Conservation (phyloP, 1,140 invertebrate species). For the Berghia stephanieae region DNA sequence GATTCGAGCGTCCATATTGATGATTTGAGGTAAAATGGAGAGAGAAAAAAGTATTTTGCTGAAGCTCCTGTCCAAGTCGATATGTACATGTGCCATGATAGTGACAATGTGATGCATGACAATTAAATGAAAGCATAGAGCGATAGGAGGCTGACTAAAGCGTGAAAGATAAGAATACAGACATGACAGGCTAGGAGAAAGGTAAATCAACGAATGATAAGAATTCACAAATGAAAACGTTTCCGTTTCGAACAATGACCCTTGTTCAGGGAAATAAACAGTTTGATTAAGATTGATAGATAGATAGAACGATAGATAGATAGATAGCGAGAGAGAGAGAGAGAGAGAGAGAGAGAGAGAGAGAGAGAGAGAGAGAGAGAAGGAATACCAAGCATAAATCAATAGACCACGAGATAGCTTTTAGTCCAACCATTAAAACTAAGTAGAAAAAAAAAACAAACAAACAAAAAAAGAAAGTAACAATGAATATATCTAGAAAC, state of each 20-base stretch:
- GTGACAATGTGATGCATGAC: no score
- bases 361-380: conserved; percentile 28
- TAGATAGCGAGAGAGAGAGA: no score
- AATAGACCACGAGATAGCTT: not conserved
- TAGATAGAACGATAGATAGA: no score
- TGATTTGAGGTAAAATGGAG: no score
- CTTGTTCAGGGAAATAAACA: not conserved
- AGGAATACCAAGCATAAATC: conserved; percentile 6
- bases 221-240: no score
- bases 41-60: no score
- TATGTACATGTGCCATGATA: no score
- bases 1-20: no score
- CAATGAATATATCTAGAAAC: no score
- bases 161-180: not conserved
- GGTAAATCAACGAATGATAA: not conserved
- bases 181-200: not conserved
- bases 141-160: not conserved
- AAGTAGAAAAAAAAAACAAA: not conserved
- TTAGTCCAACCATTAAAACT: not conserved
- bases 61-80: no score
- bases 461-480: not conserved
- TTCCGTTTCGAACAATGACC: no score
- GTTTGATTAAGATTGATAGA: not conserved
- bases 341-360: conserved; percentile 9
- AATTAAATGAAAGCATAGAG: no score